These are phyloP conservation scores for Corythoichthys haematopterus DNA, from an alignment of 2,113 vertebrate genomes.

Conservation along the genomic window DNA sequence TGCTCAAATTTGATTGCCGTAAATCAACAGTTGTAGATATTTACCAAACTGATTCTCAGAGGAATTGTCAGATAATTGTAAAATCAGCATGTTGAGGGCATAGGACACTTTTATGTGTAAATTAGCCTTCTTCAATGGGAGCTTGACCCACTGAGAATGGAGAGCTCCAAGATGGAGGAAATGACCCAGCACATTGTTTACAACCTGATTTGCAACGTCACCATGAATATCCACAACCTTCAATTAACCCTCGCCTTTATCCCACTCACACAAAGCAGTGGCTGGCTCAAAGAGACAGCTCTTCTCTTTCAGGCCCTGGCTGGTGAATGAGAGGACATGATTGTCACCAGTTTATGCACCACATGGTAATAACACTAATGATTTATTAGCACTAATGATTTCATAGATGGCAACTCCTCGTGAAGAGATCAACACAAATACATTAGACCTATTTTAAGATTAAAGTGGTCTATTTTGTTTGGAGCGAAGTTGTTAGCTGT, in stretches of 20 bases:
- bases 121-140: slow-evolving; percentile 56
- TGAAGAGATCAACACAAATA: slow-evolving; percentile 40
- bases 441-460: slow-evolving; percentile 23
- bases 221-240: slow-evolving; percentile 65
- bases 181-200: slow-evolving; percentile 57
- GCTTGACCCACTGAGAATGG: slow-evolving; percentile 36
- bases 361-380: slow-evolving; percentile 51
- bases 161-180: slow-evolving; percentile 42
- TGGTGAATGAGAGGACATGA: slow-evolving; percentile 53
- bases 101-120: slow-evolving; percentile 69
- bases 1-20: not conserved
- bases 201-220: slow-evolving; percentile 65
- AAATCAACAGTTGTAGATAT: slow-evolving; percentile 10
- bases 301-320: slow-evolving; percentile 17
- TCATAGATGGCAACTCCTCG: slow-evolving; percentile 29
- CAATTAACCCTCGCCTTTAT: slow-evolving; percentile 67
- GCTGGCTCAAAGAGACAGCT: slow-evolving; percentile 59
- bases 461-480: slow-evolving; percentile 35
- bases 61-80: slow-evolving; percentile 7
- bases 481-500: slow-evolving; percentile 20
- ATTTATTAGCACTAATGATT: too few relatives aligned
- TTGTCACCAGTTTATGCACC: slow-evolving; percentile 54
- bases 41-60: slow-evolving; percentile 10
- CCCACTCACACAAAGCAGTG: slow-evolving; percentile 58
- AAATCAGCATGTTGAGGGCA: slow-evolving; percentile 38